Evolutionary conservation across 2,113 vertebrate species (phyloP).

Genomic region (Nothoprocta pentlandii): DNA sequence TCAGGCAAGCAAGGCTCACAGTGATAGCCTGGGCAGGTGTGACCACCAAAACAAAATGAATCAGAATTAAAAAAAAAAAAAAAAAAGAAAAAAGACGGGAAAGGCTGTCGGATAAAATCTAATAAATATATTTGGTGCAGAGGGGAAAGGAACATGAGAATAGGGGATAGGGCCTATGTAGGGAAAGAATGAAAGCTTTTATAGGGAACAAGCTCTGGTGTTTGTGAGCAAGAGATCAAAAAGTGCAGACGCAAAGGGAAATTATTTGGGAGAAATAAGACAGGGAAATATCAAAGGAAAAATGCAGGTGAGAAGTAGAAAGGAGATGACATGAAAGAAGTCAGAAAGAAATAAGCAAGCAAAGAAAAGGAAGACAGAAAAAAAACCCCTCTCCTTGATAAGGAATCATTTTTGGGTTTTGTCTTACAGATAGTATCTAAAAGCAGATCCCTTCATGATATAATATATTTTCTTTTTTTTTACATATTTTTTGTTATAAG

Average conservation of each 20-base stretch:
- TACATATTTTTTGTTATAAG: neutral
- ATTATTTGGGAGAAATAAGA: slow-evolving; percentile 7
- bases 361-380: neutral
- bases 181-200: neutral
- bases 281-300: slow-evolving; percentile 45
- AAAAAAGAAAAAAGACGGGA: neutral
- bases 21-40: neutral
- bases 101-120: neutral
- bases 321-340: slow-evolving; percentile 25
- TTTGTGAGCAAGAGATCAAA: slow-evolving; percentile 33
- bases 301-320: neutral
- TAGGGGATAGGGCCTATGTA: neutral
- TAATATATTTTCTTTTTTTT: neutral
- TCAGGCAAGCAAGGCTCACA: neutral
- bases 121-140: neutral
- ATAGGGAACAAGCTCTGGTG: neutral
- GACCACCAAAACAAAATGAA: neutral
- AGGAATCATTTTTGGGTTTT: neutral
- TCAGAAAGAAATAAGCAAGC: neutral
- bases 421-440: slow-evolving; percentile 26
- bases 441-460: neutral
- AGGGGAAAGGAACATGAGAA: neutral
- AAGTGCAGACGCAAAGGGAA: neutral
- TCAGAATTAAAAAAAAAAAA: neutral
- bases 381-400: neutral